Percentiles rank a stretch among this genome's conserved stretches.
Evolutionary conservation across 2,797 vertebrate genomes (phyloP).

Genomic region (Thunnus albacares): DNA sequence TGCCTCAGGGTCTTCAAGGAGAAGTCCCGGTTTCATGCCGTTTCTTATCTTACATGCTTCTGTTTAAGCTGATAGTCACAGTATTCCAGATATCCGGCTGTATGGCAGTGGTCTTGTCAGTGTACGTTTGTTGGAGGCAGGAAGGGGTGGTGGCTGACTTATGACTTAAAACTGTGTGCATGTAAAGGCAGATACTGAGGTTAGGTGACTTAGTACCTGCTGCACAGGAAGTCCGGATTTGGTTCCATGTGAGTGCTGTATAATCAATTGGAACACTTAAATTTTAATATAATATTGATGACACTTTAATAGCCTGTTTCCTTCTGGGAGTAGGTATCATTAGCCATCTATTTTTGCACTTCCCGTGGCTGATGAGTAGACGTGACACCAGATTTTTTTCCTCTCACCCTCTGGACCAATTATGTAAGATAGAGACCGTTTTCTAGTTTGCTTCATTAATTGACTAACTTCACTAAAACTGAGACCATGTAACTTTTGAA

Average conservation of each 20-base stretch:
- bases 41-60: conserved; percentile 52
- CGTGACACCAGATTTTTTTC: conserved; percentile 14
- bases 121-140: conserved; percentile 21
- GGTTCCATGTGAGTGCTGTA: not conserved
- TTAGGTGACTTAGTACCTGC: not conserved
- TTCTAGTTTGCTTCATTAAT: conserved; percentile 9
- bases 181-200: not conserved
- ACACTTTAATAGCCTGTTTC: conserved; percentile 49
- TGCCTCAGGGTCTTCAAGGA: not conserved
- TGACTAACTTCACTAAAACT: conserved; percentile 6
- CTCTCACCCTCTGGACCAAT: conserved; percentile 16
- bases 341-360: conserved; percentile 55
- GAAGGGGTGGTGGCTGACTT: conserved; percentile 28
- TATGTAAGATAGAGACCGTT: conserved; percentile 42
- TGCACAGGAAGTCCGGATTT: not conserved
- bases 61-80: conserved; percentile 26
- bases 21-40: conserved; percentile 15
- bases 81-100: conserved; percentile 25
- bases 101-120: not conserved
- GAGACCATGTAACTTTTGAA: not conserved
- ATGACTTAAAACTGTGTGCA: not conserved
- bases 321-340: conserved; percentile 34
- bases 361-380: conserved; percentile 58
- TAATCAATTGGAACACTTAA: conserved; percentile 9
- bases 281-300: conserved; percentile 25